These are phyloP conservation scores for Lochmaea capreae DNA, from an alignment of 2,888 invertebrate species.

Conservation along the genomic window DNA sequence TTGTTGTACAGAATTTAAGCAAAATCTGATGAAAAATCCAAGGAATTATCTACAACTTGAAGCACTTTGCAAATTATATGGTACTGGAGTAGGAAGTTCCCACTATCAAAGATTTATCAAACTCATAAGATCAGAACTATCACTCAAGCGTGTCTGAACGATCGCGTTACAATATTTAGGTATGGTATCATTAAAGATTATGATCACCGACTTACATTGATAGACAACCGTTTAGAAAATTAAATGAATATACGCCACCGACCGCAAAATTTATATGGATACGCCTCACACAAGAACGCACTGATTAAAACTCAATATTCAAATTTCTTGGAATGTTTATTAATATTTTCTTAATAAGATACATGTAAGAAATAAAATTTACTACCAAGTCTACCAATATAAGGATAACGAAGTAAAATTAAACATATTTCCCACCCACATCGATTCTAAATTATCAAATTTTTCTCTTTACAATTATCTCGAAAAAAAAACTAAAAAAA, in stretches of 20 bases:
- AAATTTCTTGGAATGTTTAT: too few relatives aligned
- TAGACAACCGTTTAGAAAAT: conserved; percentile 60
- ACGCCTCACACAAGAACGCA: not conserved
- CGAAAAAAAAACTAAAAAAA: conserved; percentile 10
- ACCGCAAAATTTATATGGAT: conserved; percentile 35
- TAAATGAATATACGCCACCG: conserved; percentile 51
- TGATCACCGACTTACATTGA: conserved; percentile 59
- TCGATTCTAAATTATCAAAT: conserved; percentile 18
- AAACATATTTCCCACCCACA: conserved; percentile 23
- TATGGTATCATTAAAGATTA: conserved; percentile 60
- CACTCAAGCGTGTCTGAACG: conserved; percentile 54
- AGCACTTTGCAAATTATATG: conserved; percentile 7
- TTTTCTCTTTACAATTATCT: conserved; percentile 20
- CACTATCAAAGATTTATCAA: not conserved
- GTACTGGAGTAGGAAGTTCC: not conserved
- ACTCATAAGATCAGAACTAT: conserved; percentile 45
- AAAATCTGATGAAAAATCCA: too few relatives aligned
- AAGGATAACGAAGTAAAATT: too few relatives aligned
- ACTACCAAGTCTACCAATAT: too few relatives aligned
- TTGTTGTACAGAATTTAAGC: too few relatives aligned
- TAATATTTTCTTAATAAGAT: too few relatives aligned
- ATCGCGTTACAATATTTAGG: conserved; percentile 63
- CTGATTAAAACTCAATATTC: too few relatives aligned
- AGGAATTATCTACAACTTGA: not conserved
- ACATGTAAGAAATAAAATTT: too few relatives aligned